Evolutionary conservation across 2,113 vertebrate species (phyloP).

Genomic region (Pundamilia nyererei): DNA sequence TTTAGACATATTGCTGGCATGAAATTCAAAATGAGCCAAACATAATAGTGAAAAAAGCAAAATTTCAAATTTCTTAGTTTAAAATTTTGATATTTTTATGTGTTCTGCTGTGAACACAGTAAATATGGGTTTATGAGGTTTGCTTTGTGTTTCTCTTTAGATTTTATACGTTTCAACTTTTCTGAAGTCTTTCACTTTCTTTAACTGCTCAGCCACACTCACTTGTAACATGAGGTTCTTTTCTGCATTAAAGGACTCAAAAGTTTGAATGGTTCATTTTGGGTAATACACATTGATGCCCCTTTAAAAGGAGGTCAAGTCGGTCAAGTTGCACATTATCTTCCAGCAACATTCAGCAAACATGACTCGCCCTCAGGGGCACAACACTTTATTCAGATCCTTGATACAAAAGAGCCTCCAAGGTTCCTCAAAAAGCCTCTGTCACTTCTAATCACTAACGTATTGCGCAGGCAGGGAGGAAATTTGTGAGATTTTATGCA

Average conservation of each 20-base stretch:
- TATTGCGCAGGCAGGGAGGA: constrained; percentile 36
- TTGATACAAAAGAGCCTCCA: constrained; percentile 15
- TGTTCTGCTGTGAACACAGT: background rate
- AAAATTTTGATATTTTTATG: background rate
- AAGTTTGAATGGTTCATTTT: background rate
- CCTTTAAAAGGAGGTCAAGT: constrained; percentile 15
- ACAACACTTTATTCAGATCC: constrained; percentile 27
- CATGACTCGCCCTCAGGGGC: constrained; percentile 18
- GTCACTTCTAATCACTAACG: constrained; percentile 56
- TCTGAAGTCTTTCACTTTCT: background rate
- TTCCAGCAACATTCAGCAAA: constrained; percentile 3
- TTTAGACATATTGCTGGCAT: background rate
- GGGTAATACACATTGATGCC: background rate
- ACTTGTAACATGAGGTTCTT: background rate
- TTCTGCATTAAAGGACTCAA: background rate
- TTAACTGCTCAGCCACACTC: background rate
- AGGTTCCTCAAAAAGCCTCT: constrained; percentile 32
- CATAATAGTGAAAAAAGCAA: background rate
- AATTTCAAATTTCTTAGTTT: background rate
- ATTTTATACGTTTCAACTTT: background rate
- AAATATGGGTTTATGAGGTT: background rate
- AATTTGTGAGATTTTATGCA: constrained; percentile 64
- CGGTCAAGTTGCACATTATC: background rate
- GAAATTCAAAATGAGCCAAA: background rate
- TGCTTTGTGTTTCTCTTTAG: background rate